Conservation (phyloP, 2,113 vertebrate genomes). For the Alaudala cheleensis region DNA sequence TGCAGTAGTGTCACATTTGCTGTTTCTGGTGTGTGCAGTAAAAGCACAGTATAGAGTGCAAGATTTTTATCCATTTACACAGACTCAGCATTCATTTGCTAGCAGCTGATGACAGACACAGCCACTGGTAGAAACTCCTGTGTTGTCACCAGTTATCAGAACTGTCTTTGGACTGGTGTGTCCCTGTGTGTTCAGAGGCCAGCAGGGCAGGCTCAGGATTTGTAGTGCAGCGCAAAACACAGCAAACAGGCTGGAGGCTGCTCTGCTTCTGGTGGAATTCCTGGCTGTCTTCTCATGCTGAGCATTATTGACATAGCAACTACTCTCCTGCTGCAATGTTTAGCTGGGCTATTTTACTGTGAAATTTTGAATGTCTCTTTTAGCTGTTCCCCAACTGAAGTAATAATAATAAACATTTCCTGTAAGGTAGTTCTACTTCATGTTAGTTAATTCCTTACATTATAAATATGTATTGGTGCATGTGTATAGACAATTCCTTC, state of each 20-base stretch:
- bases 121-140: background rate
- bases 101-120: background rate
- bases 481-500: background rate
- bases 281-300: background rate
- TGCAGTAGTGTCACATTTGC: background rate
- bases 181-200: background rate
- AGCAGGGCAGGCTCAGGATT: background rate
- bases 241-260: background rate
- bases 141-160: background rate
- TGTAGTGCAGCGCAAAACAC: background rate
- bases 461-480: background rate
- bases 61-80: background rate
- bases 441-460: background rate
- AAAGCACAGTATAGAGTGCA: background rate
- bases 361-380: background rate
- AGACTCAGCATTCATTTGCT: background rate
- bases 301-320: background rate
- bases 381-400: background rate
- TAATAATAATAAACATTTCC: background rate
- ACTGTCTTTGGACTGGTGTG: background rate
- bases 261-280: background rate
- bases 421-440: background rate
- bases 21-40: background rate
- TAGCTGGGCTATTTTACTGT: background rate
- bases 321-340: background rate